Base-by-base conservation (phyloP, 2,888 invertebrate species). In the Epistrophella euchroma region DNA sequence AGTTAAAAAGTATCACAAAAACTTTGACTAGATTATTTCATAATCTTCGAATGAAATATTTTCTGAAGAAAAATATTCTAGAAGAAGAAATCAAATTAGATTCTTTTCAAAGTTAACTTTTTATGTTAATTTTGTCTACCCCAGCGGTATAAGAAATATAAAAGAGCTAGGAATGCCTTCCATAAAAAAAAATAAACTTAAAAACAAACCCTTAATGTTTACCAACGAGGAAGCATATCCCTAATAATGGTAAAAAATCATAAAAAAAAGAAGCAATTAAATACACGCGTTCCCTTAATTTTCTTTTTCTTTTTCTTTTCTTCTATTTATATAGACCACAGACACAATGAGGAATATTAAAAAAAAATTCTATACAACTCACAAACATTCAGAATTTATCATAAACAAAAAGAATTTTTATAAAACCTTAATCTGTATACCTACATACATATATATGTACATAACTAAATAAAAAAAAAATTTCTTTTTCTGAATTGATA, bases 221-320 rank as follows among this genome's bases (percentile, higher is more conserved):
- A 9, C n/a, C 55, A 55, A 52, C 25, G 25, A 56, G 17, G 35
- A n/a, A 55, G 10, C 35, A 15, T 43, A 15, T 40, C 15, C 15
- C 15, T 13, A 4, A 15, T n/a, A n/a, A 10, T 3, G 10, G 22
- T 0, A 40, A 25, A 15, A 22, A 60, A 60, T 40, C 60, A 25
- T 60, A 60, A 60, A 60, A 40, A 60, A 60, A 45, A 10, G n/a
- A 56, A 60, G 22, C 40, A 60, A 60, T 60, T 60, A 60, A 60
- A 60, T 60, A 60, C 60, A 60, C 25, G 40, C 60, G 40, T 60
- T 60, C n/a, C 17, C 10, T 56, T 32, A 17, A 32, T 56, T n/a
- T 56, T 10, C 32, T 32, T 40, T 40, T 22, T 40, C 32, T 7
- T 35, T 35, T 55, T 56, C 15, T 5, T n/a, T 7, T 28, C 17